Conservation (phyloP, 2,888 invertebrate genomes). For the Ichneumoninae sp. region DNA sequence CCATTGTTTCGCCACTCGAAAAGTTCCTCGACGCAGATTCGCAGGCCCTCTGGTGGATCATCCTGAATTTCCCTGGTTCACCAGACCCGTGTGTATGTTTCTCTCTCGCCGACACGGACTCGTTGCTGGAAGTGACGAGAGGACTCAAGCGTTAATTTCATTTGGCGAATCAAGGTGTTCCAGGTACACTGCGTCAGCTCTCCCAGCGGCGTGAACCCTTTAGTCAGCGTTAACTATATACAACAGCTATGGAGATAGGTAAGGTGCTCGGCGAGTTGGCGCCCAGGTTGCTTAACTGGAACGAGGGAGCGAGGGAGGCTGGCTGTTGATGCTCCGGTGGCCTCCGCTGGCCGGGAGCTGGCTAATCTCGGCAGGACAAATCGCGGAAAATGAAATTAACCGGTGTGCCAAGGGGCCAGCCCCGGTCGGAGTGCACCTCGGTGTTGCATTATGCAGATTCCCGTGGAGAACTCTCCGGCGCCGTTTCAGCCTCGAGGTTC, state of each 20-base stretch:
- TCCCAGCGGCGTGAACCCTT: slow-evolving; percentile 46
- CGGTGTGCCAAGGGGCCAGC: slow-evolving; percentile 31
- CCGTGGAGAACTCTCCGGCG: slow-evolving; percentile 32
- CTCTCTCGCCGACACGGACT: slow-evolving; percentile 26
- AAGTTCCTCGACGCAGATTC: slow-evolving; percentile 26
- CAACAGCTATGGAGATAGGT: slow-evolving; percentile 14
- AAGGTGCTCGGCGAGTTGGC: slow-evolving; percentile 44
- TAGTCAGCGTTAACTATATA: slow-evolving; percentile 36
- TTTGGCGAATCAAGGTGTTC: slow-evolving; percentile 62
- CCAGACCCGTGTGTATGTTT: neutral
- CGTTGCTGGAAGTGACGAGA: slow-evolving; percentile 49
- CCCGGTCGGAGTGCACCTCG: slow-evolving; percentile 64
- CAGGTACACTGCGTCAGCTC: slow-evolving; percentile 58
- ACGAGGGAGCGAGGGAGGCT: slow-evolving; percentile 32
- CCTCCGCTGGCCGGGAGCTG: slow-evolving; percentile 53
- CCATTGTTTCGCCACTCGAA: slow-evolving; percentile 41
- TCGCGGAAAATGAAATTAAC: slow-evolving; percentile 71
- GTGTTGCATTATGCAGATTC: slow-evolving; percentile 77
- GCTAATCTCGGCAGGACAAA: slow-evolving; percentile 70
- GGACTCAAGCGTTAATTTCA: slow-evolving; percentile 57
- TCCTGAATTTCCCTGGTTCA: slow-evolving; percentile 29
- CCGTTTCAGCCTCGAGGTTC: slow-evolving; percentile 14
- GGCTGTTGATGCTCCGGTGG: slow-evolving; percentile 4
- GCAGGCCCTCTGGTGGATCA: slow-evolving; percentile 46
- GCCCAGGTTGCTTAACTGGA: slow-evolving; percentile 46